Evolutionary conservation across 2,888 invertebrate genomes (phyloP).

Genomic region (Hylaea fasciaria): DNA sequence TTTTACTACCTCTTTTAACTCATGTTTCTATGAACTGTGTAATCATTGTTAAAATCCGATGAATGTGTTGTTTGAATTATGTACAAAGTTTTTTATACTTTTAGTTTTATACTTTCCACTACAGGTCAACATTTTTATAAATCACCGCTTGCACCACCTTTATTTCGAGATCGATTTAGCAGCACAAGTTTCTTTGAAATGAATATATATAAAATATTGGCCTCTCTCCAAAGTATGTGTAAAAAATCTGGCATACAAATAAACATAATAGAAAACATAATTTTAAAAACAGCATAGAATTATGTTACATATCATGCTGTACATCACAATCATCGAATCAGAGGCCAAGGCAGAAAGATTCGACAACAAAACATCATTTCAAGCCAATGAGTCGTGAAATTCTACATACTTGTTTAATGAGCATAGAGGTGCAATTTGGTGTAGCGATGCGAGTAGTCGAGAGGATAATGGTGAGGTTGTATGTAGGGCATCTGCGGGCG

Average conservation of each 20-base stretch:
- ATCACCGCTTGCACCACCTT: too few species aligned
- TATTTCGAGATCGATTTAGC: too few species aligned
- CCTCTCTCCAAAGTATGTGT: background rate
- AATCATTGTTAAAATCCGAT: background rate
- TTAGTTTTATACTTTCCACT: too few species aligned
- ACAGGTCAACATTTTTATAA: too few species aligned
- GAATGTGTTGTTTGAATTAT: too few species aligned
- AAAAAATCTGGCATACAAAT: background rate
- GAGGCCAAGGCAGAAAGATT: slow-evolving; percentile 9
- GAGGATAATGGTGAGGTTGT: slow-evolving; percentile 54
- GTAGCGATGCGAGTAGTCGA: slow-evolving; percentile 25
- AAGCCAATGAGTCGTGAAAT: slow-evolving; percentile 44
- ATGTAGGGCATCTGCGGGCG: slow-evolving; percentile 64
- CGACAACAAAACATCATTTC: slow-evolving; percentile 18
- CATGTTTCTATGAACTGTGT: slow-evolving; percentile 3
- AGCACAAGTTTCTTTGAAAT: too few species aligned
- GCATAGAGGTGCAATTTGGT: slow-evolving; percentile 26
- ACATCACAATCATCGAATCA: background rate
- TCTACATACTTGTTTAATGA: slow-evolving; percentile 38
- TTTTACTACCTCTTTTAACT: slow-evolving; percentile 21
- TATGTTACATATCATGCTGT: background rate
- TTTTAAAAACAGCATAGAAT: background rate
- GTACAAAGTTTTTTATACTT: background rate
- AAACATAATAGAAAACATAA: background rate
- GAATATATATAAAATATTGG: too few species aligned